Evolutionary conservation across 23 tunicate species (phyloP).

Genomic region (Styela plicata): DNA sequence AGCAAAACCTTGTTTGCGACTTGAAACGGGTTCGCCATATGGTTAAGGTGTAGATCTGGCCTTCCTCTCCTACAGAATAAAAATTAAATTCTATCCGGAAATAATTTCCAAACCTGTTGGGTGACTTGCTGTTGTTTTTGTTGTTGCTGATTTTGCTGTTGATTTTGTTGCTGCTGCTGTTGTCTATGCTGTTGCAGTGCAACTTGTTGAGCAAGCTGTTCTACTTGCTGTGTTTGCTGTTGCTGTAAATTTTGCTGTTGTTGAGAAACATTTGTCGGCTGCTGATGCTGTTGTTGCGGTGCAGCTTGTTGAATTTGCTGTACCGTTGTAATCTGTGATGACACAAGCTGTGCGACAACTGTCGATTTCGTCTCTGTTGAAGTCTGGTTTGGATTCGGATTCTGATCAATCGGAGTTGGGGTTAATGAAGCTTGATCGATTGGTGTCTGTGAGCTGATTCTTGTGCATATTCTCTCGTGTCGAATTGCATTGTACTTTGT

Average conservation of each 20-base stretch:
- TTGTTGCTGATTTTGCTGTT: constrained; percentile 21
- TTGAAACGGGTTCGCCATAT: too few species aligned
- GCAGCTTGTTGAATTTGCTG: constrained; percentile 1
- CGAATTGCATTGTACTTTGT: constrained; percentile 92
- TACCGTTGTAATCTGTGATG: not conserved
- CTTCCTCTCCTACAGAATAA: too few species aligned
- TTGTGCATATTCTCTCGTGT: constrained; percentile 83
- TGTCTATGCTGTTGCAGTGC: constrained; percentile 47
- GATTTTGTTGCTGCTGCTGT: constrained; percentile 27
- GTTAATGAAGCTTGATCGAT: not conserved
- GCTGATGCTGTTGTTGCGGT: constrained; percentile 32
- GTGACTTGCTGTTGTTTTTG: constrained; percentile 39
- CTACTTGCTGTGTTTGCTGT: constrained; percentile 27
- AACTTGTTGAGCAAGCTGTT: constrained; percentile 44
- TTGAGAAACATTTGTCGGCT: constrained; percentile 26
- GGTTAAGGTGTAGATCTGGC: too few species aligned
- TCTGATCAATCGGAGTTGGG: not conserved
- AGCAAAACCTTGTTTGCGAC: too few species aligned
- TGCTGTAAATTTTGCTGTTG: constrained; percentile 33
- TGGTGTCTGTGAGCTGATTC: constrained; percentile 23
- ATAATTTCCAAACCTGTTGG: constrained; percentile 21
- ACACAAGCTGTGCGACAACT: not conserved
- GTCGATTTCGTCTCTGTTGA: not conserved
- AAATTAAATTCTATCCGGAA: constrained; percentile 20
- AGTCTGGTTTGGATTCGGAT: not conserved